Evolutionary conservation across 1,140 invertebrate species (phyloP).

Genomic region (Chironomus striatipennis): DNA sequence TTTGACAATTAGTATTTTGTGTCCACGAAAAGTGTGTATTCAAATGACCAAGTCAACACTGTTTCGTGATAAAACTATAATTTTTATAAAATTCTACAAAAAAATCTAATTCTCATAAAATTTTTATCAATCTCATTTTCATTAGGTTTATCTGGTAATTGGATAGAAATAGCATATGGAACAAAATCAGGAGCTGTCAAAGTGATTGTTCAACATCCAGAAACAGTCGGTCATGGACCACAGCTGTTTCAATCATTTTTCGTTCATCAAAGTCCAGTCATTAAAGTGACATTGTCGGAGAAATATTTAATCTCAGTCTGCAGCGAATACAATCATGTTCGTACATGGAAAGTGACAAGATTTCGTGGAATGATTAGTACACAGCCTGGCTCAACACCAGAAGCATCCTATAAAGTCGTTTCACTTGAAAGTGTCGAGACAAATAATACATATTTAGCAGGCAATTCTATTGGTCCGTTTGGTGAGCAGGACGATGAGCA

Average conservation of each 20-base stretch:
- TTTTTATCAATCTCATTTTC: conserved; percentile 16
- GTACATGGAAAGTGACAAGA: conserved; percentile 92
- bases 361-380: conserved; percentile 97
- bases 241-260: conserved; percentile 98
- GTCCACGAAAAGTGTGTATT: too few species aligned
- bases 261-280: conserved; percentile 92
- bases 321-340: conserved; percentile 95
- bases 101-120: conserved; percentile 28
- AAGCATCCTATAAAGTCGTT: conserved; percentile 85
- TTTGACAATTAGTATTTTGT: too few species aligned
- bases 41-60: not conserved
- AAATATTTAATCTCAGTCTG: conserved; percentile 96
- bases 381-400: conserved; percentile 91
- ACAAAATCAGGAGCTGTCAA: conserved; percentile 90
- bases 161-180: conserved; percentile 99
- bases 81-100: conserved; percentile 28
- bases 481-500: conserved; percentile 97
- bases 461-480: conserved; percentile 88
- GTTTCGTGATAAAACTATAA: conserved; percentile 10
- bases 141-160: conserved; percentile 89
- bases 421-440: conserved; percentile 60
- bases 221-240: conserved; percentile 94
- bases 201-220: conserved; percentile 97
- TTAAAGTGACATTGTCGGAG: conserved; percentile 91
- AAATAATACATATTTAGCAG: conserved; percentile 60